A percentile compares a stretch with the other conserved stretches of the same genome.
Evolutionary conservation across 2,113 vertebrate species (phyloP).

Genomic region (Benitochromis conjunctus): DNA sequence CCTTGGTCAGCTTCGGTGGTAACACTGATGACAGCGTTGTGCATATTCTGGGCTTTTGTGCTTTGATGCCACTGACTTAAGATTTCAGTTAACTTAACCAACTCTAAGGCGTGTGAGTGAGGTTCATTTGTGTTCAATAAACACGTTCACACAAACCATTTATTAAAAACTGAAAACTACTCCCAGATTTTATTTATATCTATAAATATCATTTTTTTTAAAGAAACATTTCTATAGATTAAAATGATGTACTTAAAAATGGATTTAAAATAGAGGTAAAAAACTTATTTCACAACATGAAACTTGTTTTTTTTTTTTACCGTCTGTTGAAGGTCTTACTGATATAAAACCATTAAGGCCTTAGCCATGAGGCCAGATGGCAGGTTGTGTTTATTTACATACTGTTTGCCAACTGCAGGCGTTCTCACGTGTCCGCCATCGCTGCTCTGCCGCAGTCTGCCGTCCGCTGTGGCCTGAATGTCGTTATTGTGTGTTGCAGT

Average conservation of each 20-base stretch:
- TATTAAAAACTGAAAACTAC: background rate
- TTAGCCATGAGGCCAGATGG: background rate
- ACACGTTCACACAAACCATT: background rate
- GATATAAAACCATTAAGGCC: fast-evolving
- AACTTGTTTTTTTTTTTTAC: background rate
- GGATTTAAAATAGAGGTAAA: background rate
- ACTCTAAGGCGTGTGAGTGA: background rate
- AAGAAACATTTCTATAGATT: background rate
- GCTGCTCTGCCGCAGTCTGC: background rate
- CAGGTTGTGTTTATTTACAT: background rate
- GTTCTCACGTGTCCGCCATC: background rate
- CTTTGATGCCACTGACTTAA: background rate
- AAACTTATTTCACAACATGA: fast-evolving
- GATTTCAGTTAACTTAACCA: background rate
- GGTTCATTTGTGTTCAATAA: background rate
- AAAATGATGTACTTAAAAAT: background rate
- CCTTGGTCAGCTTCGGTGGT: fast-evolving
- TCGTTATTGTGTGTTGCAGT: background rate
- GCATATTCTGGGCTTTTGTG: background rate
- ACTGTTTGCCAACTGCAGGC: background rate
- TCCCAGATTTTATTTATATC: background rate
- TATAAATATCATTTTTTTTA: fast-evolving
- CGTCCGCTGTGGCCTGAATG: background rate
- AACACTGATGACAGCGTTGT: background rate
- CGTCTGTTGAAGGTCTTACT: background rate